Conservation (phyloP, 1,140 invertebrate genomes). For the Drosophila baimaii region DNA sequence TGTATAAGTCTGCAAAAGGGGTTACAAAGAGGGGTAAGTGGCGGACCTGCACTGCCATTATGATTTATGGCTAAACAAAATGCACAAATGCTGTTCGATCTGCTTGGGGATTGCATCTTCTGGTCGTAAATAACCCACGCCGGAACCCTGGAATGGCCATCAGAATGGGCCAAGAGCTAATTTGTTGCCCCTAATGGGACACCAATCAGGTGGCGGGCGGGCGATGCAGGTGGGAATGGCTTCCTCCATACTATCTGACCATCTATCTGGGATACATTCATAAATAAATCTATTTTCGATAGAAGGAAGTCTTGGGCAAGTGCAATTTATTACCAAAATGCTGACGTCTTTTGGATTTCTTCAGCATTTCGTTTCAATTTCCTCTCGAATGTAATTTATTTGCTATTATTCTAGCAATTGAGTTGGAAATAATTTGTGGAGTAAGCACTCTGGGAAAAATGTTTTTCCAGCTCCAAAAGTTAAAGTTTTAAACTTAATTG, state of each 20-base stretch:
- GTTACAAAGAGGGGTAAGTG: background rate
- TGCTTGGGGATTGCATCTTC: slow-evolving; percentile 65
- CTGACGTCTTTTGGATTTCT: slow-evolving; percentile 44
- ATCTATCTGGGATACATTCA: slow-evolving; percentile 39
- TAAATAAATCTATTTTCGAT: slow-evolving; percentile 50
- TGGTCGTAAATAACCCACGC: slow-evolving; percentile 62
- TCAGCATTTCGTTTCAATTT: slow-evolving; percentile 37
- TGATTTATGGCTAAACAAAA: slow-evolving; percentile 76
- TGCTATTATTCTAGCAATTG: slow-evolving; percentile 26
- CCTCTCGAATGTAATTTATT: slow-evolving; percentile 36
- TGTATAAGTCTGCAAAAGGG: slow-evolving; percentile 2
- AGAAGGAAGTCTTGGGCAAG: slow-evolving; percentile 31
- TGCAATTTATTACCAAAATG: slow-evolving; percentile 53
- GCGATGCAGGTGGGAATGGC: slow-evolving; percentile 26
- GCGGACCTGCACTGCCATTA: slow-evolving; percentile 53
- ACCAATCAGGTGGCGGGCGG: slow-evolving; percentile 33
- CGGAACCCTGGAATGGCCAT: slow-evolving; percentile 39
- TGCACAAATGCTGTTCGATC: slow-evolving; percentile 74
- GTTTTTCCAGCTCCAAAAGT: background rate
- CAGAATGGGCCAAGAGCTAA: slow-evolving; percentile 56
- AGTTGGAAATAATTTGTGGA: slow-evolving; percentile 11
- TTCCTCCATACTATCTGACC: slow-evolving; percentile 12
- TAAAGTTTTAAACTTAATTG: background rate
- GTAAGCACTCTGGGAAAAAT: slow-evolving; percentile 13
- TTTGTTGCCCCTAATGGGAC: slow-evolving; percentile 76